A percentile compares a stretch with the other conserved stretches of the same genome.
phyloP scores from a whole-genome alignment of 2,888 invertebrate genomes.

The Pteria penguin region DNA sequence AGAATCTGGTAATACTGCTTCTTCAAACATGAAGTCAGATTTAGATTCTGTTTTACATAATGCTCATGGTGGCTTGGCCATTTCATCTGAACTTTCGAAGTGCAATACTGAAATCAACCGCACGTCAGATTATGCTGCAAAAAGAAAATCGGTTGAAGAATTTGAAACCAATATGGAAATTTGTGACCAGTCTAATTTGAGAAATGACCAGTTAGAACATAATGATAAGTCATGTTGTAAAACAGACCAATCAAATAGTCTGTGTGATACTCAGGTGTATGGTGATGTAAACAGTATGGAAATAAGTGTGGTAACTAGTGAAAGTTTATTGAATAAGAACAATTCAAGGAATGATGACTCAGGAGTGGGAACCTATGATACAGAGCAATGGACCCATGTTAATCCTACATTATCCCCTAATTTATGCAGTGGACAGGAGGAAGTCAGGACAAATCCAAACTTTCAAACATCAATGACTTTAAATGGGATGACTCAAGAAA shows the following conservation, averaged over 20 bases:
- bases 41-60: no score
- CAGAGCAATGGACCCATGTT: constrained; percentile 40
- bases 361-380: constrained; percentile 29
- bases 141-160: no score
- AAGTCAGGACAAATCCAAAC: constrained; percentile 60
- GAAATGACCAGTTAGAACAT: no score
- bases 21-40: no score
- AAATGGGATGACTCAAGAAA: constrained; percentile 75
- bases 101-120: no score
- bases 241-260: background rate
- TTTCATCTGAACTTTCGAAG: background rate
- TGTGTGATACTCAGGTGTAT: background rate
- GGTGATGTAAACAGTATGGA: background rate
- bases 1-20: no score
- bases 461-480: constrained; percentile 71
- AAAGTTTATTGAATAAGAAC: background rate
- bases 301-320: background rate
- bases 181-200: no score
- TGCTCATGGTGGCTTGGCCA: background rate
- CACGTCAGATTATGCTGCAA: no score
- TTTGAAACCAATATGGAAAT: no score
- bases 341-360: background rate
- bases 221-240: background rate
- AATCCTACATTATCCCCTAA: constrained; percentile 9
- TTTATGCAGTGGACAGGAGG: constrained; percentile 5